Conservation (phyloP, 2,797 vertebrate genomes). For the Coregonus ussuriensis region DNA sequence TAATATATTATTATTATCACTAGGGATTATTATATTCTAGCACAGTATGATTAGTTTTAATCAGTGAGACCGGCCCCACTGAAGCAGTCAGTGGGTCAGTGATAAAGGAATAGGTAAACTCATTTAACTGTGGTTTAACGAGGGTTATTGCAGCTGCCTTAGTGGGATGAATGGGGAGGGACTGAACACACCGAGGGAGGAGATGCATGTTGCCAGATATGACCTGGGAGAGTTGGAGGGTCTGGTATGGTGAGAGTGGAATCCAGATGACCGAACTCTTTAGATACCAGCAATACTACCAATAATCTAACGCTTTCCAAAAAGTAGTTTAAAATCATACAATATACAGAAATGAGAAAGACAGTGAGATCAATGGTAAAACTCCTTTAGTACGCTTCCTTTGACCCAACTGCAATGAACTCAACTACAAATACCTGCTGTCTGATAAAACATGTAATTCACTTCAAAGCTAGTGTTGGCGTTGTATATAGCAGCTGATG, state of each 20-base stretch:
- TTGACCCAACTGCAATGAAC: not conserved
- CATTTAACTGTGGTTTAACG: not conserved
- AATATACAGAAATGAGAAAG: not conserved
- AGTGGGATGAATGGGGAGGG: not conserved
- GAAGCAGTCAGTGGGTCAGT: not conserved
- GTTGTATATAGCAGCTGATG: not conserved
- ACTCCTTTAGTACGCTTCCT: not conserved
- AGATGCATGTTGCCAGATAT: not conserved
- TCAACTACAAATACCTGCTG: not conserved
- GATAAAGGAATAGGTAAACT: not conserved
- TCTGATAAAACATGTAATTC: not conserved
- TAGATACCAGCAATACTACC: not conserved
- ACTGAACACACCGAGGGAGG: not conserved
- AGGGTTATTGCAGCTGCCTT: conserved; percentile 3
- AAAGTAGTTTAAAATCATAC: not conserved
- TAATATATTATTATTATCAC: too few species aligned
- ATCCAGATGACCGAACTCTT: not conserved
- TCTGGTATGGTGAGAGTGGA: not conserved
- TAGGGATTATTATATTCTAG: too few species aligned
- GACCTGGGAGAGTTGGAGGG: not conserved
- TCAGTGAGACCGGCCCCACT: not conserved
- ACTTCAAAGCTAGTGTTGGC: not conserved
- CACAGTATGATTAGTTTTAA: too few species aligned
- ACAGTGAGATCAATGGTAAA: not conserved
- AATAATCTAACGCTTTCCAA: not conserved